Evolutionary conservation across 2,797 vertebrate species (phyloP).

Genomic region (Meriones psammophilus): DNA sequence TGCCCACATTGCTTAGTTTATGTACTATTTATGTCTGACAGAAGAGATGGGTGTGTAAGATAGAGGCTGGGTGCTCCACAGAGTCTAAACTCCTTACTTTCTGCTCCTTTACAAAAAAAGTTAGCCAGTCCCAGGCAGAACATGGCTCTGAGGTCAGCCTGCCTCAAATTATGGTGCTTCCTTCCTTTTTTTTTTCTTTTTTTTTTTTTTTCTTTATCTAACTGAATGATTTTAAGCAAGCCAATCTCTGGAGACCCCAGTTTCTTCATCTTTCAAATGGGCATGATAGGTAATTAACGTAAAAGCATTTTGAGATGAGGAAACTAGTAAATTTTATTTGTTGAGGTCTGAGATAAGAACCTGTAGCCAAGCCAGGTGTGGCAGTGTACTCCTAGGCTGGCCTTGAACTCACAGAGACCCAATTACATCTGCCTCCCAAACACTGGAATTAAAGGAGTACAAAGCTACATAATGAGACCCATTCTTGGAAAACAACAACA

Average conservation of each 20-base stretch:
- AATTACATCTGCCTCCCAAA: no score
- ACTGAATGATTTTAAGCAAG: conserved; percentile 16
- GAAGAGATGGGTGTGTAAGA: neutral
- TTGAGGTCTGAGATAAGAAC: neutral
- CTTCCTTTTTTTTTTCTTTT: neutral
- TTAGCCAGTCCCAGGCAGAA: neutral
- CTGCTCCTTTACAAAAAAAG: neutral
- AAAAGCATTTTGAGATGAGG: neutral
- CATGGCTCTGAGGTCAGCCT: conserved; percentile 12
- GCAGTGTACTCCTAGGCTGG: no score
- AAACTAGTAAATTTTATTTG: conserved; percentile 8
- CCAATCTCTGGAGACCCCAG: neutral
- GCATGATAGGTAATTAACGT: neutral
- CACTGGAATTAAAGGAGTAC: no score
- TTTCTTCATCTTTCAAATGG: conserved; percentile 28
- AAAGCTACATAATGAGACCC: neutral
- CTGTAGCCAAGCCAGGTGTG: neutral
- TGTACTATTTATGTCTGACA: neutral
- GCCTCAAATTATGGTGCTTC: conserved; percentile 31
- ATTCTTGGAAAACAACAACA: neutral
- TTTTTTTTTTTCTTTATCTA: neutral
- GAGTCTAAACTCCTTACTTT: conserved; percentile 21
- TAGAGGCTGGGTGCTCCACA: neutral
- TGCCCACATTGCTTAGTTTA: neutral
- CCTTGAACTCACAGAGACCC: no score